phyloP scores from a whole-genome alignment of 2,797 vertebrate species.

The Coreius guichenoti region DNA sequence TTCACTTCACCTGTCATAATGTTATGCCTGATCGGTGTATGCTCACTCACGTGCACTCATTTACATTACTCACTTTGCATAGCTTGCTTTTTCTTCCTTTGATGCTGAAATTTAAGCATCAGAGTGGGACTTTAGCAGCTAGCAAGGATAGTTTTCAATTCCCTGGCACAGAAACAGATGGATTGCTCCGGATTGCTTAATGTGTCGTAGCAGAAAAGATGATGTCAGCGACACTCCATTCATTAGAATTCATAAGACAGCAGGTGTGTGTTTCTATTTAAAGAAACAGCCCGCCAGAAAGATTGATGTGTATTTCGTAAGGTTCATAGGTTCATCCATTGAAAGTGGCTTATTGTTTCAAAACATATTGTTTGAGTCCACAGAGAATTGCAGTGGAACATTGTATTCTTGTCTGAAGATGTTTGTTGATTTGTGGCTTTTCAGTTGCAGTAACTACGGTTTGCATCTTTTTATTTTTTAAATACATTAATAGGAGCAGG shows the following conservation, averaged over 20 bases:
- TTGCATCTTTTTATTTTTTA: neutral
- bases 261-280: slow-evolving; percentile 12
- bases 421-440: slow-evolving; percentile 17
- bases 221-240: slow-evolving; percentile 32
- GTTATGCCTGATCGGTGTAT: too few relatives aligned
- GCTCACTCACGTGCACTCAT: neutral
- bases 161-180: slow-evolving; percentile 40
- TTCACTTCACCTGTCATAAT: too few relatives aligned
- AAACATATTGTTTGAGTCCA: neutral
- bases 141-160: slow-evolving; percentile 30
- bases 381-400: neutral
- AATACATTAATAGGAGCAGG: neutral
- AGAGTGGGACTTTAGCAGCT: slow-evolving; percentile 20
- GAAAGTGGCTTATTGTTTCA: slow-evolving; percentile 3
- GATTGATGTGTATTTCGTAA: neutral
- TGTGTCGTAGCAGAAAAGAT: slow-evolving; percentile 39
- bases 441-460: neutral
- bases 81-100: neutral
- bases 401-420: neutral
- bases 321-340: neutral
- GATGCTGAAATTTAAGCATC: neutral
- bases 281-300: neutral
- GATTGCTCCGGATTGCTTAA: slow-evolving; percentile 12
- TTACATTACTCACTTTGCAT: neutral
- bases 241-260: slow-evolving; percentile 39